A percentile compares a stretch with the other conserved stretches of the same genome.
phyloP scores from a whole-genome alignment of 30 jellyfish, hydroid and myxozoan species.

The Mastigias papua region DNA sequence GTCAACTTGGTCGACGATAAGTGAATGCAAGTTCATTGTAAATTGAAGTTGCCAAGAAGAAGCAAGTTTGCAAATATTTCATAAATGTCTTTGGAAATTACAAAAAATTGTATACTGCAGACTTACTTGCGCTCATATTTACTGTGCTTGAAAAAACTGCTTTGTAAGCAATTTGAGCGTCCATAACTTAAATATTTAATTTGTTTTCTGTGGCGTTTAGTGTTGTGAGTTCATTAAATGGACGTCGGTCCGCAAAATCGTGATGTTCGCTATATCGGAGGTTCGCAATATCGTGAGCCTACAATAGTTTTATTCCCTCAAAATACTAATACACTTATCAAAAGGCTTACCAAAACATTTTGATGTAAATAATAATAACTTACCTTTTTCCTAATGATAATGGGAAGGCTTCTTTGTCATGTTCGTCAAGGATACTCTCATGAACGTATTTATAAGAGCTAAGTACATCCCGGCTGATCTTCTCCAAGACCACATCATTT shows the following conservation, averaged over 20 bases:
- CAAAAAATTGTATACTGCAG: too few species aligned
- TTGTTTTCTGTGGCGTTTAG: too few species aligned
- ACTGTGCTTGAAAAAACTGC: too few species aligned
- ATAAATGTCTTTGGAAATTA: too few species aligned
- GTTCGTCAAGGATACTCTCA: neutral
- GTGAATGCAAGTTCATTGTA: too few species aligned
- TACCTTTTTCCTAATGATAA: neutral
- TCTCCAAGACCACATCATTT: neutral
- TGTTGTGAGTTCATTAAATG: too few species aligned
- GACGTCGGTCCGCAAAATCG: neutral
- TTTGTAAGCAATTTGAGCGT: too few species aligned
- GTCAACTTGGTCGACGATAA: too few species aligned
- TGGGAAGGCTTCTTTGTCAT: neutral
- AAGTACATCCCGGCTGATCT: neutral
- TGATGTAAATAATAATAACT: neutral
- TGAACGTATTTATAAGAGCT: neutral
- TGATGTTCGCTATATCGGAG: neutral
- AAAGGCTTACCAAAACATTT: neutral
- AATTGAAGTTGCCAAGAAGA: too few species aligned
- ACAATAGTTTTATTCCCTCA: neutral
- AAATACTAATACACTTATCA: neutral
- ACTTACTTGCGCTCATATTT: too few species aligned
- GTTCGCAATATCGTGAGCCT: neutral
- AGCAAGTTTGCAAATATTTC: too few species aligned
- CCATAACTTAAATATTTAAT: too few species aligned